Conservation (phyloP, 2,888 invertebrate genomes). For the Microplitis deprimator region DNA sequence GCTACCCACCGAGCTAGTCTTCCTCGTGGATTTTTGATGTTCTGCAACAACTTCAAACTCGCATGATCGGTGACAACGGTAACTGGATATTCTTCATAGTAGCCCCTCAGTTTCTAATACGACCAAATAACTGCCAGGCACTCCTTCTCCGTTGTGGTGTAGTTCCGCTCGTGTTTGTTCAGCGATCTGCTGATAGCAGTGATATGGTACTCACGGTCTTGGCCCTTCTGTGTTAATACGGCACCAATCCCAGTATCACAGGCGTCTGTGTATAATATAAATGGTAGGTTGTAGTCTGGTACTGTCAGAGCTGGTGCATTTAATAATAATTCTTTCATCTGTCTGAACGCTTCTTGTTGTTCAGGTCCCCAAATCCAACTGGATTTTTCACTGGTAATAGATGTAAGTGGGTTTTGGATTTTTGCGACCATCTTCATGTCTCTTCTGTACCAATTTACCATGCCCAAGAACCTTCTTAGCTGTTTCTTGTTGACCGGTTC, state of each 20-base stretch:
- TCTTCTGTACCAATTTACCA: background rate
- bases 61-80: too few relatives aligned
- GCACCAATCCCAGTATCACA: background rate
- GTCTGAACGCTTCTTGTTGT: background rate
- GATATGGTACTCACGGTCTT: background rate
- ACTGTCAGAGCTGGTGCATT: background rate
- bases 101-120: too few relatives aligned
- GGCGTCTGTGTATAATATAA: background rate
- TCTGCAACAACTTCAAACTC: too few relatives aligned
- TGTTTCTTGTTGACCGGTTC: background rate
- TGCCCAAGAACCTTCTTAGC: background rate
- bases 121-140: too few relatives aligned
- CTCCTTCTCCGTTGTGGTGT: constrained; percentile 13
- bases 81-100: too few relatives aligned
- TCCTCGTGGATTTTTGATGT: too few relatives aligned
- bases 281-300: background rate
- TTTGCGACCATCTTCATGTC: background rate
- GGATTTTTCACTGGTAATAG: background rate
- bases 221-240: background rate
- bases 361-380: background rate
- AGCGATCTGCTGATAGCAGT: background rate
- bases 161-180: background rate
- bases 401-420: background rate
- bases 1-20: constrained; percentile 12
- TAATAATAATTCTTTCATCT: background rate